A percentile compares a stretch with the other conserved stretches of the same genome.
phyloP scores from a whole-genome alignment of 2,113 vertebrate species.

The Coregonus clupeaformis region DNA sequence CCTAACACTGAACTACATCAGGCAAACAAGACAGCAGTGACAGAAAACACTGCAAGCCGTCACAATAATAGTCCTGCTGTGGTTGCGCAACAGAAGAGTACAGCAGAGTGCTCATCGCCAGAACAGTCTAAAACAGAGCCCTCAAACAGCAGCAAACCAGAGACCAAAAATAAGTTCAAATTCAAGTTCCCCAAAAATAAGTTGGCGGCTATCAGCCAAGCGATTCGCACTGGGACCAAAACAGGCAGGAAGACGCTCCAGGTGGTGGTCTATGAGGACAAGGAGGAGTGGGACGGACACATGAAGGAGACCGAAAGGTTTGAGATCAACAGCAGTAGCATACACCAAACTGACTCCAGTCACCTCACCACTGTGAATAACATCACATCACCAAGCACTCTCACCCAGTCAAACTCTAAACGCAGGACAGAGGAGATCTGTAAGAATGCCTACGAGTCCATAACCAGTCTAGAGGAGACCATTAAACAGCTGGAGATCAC shows the following conservation, averaged over 20 bases:
- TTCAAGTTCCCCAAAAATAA: slow-evolving; percentile 95
- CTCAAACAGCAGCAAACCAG: slow-evolving; percentile 65
- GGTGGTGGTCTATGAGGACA: slow-evolving; percentile 84
- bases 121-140: slow-evolving; percentile 25
- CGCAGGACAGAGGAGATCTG: slow-evolving; percentile 81
- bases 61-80: background rate
- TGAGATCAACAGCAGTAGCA: slow-evolving; percentile 41
- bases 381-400: background rate
- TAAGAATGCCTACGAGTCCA: slow-evolving; percentile 79
- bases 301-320: slow-evolving; percentile 80
- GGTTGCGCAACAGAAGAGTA: slow-evolving; percentile 7
- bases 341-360: slow-evolving; percentile 25
- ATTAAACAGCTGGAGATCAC: slow-evolving; percentile 89
- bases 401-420: slow-evolving; percentile 44
- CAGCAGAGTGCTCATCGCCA: background rate
- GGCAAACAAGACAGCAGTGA: background rate
- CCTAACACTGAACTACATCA: background rate
- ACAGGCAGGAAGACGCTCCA: slow-evolving; percentile 86
- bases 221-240: slow-evolving; percentile 83
- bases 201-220: slow-evolving; percentile 83
- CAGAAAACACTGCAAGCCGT: background rate
- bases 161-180: slow-evolving; percentile 88
- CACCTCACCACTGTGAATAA: background rate
- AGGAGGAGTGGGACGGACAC: slow-evolving; percentile 75
- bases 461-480: slow-evolving; percentile 89